These are phyloP conservation scores for Boulengerochromis microlepis DNA, from an alignment of 2,113 vertebrate genomes.

Conservation along the genomic window DNA sequence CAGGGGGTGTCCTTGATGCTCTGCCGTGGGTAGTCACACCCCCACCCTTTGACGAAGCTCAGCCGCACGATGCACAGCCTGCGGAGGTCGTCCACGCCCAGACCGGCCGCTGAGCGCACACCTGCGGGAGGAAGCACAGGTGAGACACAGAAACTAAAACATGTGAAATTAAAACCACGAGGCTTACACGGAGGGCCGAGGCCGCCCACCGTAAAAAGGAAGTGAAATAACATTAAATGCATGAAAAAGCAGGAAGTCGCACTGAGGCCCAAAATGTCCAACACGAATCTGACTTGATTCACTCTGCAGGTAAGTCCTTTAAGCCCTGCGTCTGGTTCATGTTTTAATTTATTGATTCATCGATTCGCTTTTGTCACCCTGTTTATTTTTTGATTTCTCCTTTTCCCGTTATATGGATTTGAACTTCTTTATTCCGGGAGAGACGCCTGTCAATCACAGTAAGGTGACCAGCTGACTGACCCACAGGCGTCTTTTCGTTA, in stretches of 20 bases:
- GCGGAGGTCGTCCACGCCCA: conserved; percentile 75
- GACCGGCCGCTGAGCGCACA: conserved; percentile 58
- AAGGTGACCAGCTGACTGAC: not conserved
- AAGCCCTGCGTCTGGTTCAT: not conserved
- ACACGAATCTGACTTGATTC: not conserved
- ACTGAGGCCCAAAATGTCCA: not conserved
- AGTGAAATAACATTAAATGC: not conserved
- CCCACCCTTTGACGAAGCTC: conserved; percentile 83
- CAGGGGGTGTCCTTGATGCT: conserved; percentile 82
- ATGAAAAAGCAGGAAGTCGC: not conserved
- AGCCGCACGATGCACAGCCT: conserved; percentile 74
- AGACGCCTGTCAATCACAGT: not conserved
- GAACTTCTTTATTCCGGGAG: not conserved
- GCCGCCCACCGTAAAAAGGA: not conserved
- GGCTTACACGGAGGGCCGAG: not conserved
- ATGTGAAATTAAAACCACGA: not conserved
- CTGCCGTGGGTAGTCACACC: conserved; percentile 74
- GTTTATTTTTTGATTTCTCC: not conserved
- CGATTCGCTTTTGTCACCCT: accelerated
- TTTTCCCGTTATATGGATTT: not conserved
- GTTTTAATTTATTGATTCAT: not conserved
- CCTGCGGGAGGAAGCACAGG: not conserved
- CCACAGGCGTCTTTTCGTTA: not conserved
- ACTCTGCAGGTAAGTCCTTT: not conserved
- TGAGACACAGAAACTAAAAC: not conserved